Evolutionary conservation across 2,797 vertebrate species (phyloP).

Genomic region (Catamblyrhynchus diadema): DNA sequence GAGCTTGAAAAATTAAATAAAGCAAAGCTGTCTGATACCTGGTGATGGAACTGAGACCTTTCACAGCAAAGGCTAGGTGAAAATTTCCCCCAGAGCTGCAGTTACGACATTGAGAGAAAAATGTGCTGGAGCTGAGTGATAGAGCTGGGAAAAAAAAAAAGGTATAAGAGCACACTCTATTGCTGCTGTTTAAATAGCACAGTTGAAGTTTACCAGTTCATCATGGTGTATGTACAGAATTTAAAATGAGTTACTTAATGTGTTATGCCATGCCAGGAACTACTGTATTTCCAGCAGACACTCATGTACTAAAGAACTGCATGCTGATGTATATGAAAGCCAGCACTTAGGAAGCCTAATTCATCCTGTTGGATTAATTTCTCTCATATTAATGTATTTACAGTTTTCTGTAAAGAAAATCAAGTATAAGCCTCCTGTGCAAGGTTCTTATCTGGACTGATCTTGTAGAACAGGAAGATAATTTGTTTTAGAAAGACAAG

Average conservation of each 20-base stretch:
- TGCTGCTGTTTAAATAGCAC: background rate
- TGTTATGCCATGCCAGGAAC: background rate
- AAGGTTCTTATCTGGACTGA: background rate
- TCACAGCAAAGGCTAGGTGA: background rate
- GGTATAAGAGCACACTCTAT: background rate
- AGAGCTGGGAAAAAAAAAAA: background rate
- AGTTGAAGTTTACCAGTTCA: background rate
- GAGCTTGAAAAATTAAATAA: background rate
- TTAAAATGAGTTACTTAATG: background rate
- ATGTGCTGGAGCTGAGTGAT: background rate
- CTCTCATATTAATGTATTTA: background rate
- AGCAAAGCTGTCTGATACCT: background rate
- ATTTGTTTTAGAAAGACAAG: slow-evolving; percentile 9
- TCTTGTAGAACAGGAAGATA: background rate
- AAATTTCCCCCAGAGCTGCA: background rate
- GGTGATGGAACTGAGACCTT: background rate
- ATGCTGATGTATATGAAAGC: background rate
- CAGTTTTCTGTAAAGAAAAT: background rate
- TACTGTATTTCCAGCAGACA: background rate
- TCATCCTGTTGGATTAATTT: background rate
- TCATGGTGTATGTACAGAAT: background rate
- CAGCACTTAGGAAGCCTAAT: background rate
- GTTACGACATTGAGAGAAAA: background rate
- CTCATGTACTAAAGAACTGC: background rate
- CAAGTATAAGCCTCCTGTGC: background rate